These are phyloP conservation scores for Eilema depressum DNA, from an alignment of 2,888 invertebrate genomes.

Conservation along the genomic window DNA sequence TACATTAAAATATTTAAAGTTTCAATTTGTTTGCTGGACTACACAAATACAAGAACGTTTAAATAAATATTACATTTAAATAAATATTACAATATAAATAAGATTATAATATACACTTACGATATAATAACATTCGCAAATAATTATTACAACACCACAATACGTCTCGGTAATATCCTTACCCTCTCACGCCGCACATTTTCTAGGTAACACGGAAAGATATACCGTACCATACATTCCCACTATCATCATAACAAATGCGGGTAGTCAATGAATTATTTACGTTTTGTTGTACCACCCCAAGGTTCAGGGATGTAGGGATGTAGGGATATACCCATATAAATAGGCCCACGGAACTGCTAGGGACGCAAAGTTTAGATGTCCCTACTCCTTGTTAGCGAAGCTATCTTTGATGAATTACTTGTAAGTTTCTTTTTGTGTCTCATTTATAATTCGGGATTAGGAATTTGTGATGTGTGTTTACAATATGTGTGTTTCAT, in stretches of 20 bases:
- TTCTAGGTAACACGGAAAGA: conserved; percentile 14
- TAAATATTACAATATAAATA: neutral
- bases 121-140: neutral
- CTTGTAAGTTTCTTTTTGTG: conserved; percentile 27
- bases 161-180: conserved; percentile 6
- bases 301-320: conserved; percentile 34
- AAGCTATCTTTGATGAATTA: conserved; percentile 44
- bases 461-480: neutral
- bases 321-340: conserved; percentile 40
- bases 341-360: conserved; percentile 42
- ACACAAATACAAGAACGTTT: too few relatives aligned
- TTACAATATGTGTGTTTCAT: neutral
- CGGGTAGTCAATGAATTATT: conserved; percentile 67
- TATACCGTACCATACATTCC: conserved; percentile 11
- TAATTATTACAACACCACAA: neutral
- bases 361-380: conserved; percentile 43
- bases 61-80: too few relatives aligned
- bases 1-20: neutral
- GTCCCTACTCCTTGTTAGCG: conserved; percentile 43
- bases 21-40: neutral
- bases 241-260: conserved; percentile 61
- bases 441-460: conserved; percentile 39
- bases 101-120: neutral
- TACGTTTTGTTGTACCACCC: conserved; percentile 50
- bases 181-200: conserved; percentile 9